phyloP scores from a whole-genome alignment of 2,888 invertebrate species.

The Galeopsomyia nigrocyanea region DNA sequence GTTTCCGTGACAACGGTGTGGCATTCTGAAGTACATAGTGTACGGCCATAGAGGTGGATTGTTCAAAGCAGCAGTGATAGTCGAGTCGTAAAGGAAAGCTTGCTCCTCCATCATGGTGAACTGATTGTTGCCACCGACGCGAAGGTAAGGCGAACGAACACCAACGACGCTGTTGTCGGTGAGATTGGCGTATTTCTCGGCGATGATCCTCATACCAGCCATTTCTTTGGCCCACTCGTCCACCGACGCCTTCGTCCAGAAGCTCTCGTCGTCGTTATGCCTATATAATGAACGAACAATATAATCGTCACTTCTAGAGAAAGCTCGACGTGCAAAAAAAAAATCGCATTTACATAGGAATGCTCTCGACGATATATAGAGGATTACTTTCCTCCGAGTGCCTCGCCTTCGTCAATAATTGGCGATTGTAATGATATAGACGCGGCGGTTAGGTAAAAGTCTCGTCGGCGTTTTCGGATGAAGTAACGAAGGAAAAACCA shows the following conservation, averaged over 20 bases:
- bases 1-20: conserved; percentile 93
- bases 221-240: conserved; percentile 96
- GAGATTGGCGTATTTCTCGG: conserved; percentile 90
- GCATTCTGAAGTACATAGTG: conserved; percentile 98
- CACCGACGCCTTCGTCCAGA: conserved; percentile 93
- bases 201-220: conserved; percentile 93
- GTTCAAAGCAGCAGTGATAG: conserved; percentile 91
- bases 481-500: no score
- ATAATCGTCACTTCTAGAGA: background rate
- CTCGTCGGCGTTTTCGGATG: no score
- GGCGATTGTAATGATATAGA: background rate
- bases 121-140: conserved; percentile 95
- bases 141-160: conserved; percentile 89
- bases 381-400: conserved; percentile 25
- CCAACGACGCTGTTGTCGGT: conserved; percentile 93
- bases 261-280: conserved; percentile 91
- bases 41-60: conserved; percentile 98
- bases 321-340: background rate
- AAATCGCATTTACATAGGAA: conserved; percentile 31
- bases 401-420: conserved; percentile 2
- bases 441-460: no score
- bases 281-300: conserved; percentile 68
- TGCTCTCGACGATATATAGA: background rate
- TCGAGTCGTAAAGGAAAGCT: conserved; percentile 95
- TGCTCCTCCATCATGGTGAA: conserved; percentile 98